Conservation (phyloP, 2,797 vertebrate genomes). For the Muscicapa comitata region DNA sequence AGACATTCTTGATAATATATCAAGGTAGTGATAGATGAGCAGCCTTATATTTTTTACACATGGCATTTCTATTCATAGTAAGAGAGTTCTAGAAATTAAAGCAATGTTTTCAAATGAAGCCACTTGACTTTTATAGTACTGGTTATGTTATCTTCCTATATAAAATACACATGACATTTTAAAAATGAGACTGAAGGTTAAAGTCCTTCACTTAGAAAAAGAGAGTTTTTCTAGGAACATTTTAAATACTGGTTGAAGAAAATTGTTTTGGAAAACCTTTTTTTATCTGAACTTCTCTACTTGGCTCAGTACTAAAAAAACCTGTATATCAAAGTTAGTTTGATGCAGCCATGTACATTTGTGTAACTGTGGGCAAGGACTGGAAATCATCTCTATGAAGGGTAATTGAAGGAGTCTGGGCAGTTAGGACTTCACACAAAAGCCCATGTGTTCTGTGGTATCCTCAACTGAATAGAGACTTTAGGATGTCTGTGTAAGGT, state of each 20-base stretch:
- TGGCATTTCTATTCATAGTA: background rate
- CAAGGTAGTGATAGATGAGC: slow-evolving; percentile 6
- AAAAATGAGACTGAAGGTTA: background rate
- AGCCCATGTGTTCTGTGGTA: background rate
- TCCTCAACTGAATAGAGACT: background rate
- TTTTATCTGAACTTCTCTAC: background rate
- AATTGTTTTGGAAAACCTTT: background rate
- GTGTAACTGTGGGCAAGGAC: background rate
- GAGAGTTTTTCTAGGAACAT: background rate
- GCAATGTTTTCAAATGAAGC: slow-evolving; percentile 15
- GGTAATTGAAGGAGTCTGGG: background rate
- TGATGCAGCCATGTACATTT: background rate
- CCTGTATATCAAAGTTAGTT: background rate
- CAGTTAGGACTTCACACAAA: background rate
- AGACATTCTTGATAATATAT: background rate
- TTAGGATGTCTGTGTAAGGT: background rate
- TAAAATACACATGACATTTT: background rate
- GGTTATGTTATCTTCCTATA: background rate
- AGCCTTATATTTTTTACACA: background rate
- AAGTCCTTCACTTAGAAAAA: background rate
- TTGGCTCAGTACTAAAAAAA: background rate
- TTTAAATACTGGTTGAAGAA: background rate
- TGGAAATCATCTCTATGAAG: background rate
- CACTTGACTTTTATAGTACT: background rate
- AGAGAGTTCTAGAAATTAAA: slow-evolving; percentile 4